Base-by-base conservation (phyloP, 53 echinoderm and acorn worm genomes). In the Paracentrotus lividus region DNA sequence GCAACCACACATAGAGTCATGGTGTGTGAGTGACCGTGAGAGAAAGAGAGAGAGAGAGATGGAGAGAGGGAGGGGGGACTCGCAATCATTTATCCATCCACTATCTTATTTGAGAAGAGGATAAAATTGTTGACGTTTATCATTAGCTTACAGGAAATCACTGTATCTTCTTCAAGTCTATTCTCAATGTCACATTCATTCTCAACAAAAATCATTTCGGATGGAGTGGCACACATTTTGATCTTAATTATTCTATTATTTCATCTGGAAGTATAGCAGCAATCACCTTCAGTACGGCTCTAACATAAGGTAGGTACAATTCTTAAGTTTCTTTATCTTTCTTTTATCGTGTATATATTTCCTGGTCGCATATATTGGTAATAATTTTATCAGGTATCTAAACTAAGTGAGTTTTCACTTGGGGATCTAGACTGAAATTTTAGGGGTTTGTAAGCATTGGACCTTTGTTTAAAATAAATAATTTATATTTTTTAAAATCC, bases 1-100 rank as follows among this genome's bases (percentile, higher is more conserved):
- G 64, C 90, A 90, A 20, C n/a, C 21, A 56, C 85, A 8, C 57
- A 18, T 56, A 88, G 56, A 88, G 88, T 88, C 88, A 88, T 38
- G 1, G 1, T n/a, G n/a, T n/a, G n/a, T n/a, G n/a, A n/a, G n/a
- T n/a, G n/a, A 56, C 85, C 9, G 88, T 15, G 33, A 88, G 56
- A 88, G 88, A 57, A 57, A 88, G 21, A 1, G 1, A 27, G 18
- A 23, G 90, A 90, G 90, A 57, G 57, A 44, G 57, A 57, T 18
- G 24, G 57, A 57, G 57, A 57, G 57, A 6, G 90, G 42, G 60
- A 58, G n/a, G 64, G 59, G 60, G 51, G 87, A 55, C 14, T 20
- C 32, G 8, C 44, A 90, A 36, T 58, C 88, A 16, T 33, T 60
- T 4, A 45, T 45, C 59, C 3, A 45, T 45, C 66, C 6, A 65